Percentiles rank a stretch among this genome's conserved stretches.
These are phyloP conservation scores for Fragum fragum DNA, from an alignment of 2,888 invertebrate genomes.

Conservation along the genomic window DNA sequence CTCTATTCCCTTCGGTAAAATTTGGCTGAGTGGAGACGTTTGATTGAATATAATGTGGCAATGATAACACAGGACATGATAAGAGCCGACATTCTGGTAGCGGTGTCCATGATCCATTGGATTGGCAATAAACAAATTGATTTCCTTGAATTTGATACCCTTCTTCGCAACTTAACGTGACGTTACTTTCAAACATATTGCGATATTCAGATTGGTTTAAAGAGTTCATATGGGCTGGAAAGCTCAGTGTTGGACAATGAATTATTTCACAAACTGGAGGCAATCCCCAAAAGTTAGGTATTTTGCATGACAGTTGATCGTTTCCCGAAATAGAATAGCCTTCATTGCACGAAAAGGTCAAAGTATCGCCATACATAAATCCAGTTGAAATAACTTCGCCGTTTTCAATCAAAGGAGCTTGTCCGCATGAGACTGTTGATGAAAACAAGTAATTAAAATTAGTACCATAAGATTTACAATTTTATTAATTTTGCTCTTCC, in stretches of 20 bases:
- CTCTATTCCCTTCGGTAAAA: neutral
- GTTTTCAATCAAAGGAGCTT: neutral
- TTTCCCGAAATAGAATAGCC: neutral
- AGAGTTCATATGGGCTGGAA: neutral
- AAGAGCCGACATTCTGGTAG: neutral
- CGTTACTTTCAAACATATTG: neutral
- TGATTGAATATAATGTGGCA: neutral
- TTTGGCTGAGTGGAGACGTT: neutral
- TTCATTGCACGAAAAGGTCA: neutral
- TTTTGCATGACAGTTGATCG: neutral
- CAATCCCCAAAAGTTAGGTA: neutral
- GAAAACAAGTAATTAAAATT: neutral
- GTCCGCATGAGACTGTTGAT: neutral
- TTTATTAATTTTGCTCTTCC: too few relatives aligned
- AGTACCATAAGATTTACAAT: too few relatives aligned
- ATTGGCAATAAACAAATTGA: neutral
- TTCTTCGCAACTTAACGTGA: neutral
- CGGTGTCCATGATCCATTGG: neutral
- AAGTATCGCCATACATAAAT: neutral
- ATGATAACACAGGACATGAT: neutral
- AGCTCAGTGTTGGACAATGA: neutral
- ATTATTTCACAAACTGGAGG: neutral
- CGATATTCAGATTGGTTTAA: neutral
- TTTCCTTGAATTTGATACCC: neutral
- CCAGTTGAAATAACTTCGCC: neutral